phyloP scores from a whole-genome alignment of 64 coral and sea anemone species.

The Orbicella faveolata region DNA sequence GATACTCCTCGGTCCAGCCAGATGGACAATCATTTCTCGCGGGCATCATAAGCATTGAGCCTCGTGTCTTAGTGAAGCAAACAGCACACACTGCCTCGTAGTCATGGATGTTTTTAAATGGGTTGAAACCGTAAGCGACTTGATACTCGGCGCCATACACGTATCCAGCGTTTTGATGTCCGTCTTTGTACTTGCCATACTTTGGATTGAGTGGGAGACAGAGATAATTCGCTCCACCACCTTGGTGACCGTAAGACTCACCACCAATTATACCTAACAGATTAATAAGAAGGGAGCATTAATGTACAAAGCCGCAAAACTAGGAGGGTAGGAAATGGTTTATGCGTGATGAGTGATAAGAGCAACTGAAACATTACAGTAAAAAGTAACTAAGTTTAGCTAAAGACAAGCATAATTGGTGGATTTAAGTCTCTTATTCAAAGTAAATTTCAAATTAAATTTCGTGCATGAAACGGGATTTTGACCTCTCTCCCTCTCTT shows the following conservation, averaged over 20 bases:
- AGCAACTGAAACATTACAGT: too few relatives aligned
- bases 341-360: too few relatives aligned
- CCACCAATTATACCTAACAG: conserved; percentile 5
- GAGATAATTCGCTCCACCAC: conserved; percentile 42
- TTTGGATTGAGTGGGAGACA: conserved; percentile 46
- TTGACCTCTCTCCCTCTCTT: too few relatives aligned
- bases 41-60: conserved; percentile 38
- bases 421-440: too few relatives aligned
- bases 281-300: not conserved
- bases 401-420: too few relatives aligned
- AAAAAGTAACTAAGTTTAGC: too few relatives aligned
- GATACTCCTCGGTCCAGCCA: conserved; percentile 25
- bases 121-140: not conserved
- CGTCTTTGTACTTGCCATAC: conserved; percentile 35
- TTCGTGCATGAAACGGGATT: too few relatives aligned
- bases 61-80: conserved; percentile 33
- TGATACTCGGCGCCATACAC: conserved; percentile 46
- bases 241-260: not conserved
- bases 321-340: too few relatives aligned
- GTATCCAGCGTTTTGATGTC: not conserved
- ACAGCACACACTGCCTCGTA: conserved; percentile 29
- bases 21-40: conserved; percentile 36
- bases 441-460: too few relatives aligned
- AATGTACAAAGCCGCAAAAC: too few relatives aligned
- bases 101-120: conserved; percentile 23